These are phyloP conservation scores for Lamproptera curius DNA, from an alignment of 2,888 invertebrate species.

Conservation along the genomic window DNA sequence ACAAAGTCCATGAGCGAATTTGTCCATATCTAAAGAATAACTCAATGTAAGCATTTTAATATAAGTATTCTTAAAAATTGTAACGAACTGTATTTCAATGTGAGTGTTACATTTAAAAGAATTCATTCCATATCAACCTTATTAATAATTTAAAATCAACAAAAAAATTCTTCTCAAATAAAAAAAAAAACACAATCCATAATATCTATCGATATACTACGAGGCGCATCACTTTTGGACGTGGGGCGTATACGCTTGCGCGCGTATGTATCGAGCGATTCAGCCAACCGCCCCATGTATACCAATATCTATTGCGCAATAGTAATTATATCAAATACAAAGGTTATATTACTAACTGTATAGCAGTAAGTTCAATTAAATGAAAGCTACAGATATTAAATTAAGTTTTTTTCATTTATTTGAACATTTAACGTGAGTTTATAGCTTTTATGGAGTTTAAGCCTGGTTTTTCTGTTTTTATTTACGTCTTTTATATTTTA, in stretches of 20 bases:
- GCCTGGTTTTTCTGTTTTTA: no score
- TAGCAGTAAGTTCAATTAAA: no score
- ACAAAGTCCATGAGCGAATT: no score
- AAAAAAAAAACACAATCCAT: background rate
- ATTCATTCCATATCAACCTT: background rate
- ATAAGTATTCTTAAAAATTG: background rate
- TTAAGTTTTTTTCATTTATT: no score
- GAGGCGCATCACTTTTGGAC: conserved; percentile 4
- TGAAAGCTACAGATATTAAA: no score
- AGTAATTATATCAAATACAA: background rate
- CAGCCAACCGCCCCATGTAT: conserved; percentile 5
- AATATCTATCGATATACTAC: background rate
- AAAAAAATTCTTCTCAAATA: background rate
- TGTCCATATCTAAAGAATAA: background rate
- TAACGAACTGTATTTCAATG: background rate
- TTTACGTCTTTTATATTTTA: no score
- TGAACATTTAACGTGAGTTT: no score
- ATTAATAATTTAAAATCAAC: background rate
- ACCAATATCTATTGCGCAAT: conserved; percentile 6
- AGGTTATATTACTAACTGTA: no score
- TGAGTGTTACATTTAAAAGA: background rate
- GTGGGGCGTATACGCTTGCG: conserved; percentile 20
- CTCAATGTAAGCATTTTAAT: background rate
- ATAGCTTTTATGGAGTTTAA: no score
- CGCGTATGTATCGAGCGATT: conserved; percentile 20